phyloP scores from a whole-genome alignment of 2,797 vertebrate species.

The Anomalospiza imberbis region DNA sequence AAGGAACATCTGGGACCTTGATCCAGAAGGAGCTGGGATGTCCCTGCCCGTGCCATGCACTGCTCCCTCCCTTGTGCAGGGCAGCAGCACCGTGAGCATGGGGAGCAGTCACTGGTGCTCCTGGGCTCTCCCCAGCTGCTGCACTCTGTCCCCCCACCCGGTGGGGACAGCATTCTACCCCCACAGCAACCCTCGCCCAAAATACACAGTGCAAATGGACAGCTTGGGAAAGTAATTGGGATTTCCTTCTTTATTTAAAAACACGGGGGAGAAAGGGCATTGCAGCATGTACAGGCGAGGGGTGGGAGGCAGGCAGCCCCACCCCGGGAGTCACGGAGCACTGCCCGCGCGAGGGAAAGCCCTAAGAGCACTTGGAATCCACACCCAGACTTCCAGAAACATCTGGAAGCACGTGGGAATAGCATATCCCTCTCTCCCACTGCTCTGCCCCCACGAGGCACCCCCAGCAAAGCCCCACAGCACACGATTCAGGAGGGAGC shows the following conservation, averaged over 20 bases:
- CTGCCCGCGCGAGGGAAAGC: accelerated
- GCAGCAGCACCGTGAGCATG: not conserved
- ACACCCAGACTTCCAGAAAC: not conserved
- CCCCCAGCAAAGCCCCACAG: not conserved
- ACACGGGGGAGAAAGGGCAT: not conserved
- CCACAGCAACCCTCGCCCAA: not conserved
- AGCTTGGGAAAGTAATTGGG: not conserved
- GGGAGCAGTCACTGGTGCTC: not conserved
- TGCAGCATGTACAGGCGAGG: not conserved
- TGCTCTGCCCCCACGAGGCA: accelerated
- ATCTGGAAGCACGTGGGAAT: not conserved
- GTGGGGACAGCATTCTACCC: not conserved
- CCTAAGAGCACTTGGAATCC: constrained; percentile 47
- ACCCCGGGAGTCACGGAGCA: accelerated
- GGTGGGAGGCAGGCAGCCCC: not conserved
- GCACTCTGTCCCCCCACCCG: not conserved
- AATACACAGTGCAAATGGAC: not conserved
- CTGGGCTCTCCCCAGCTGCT: not conserved
- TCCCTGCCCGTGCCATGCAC: not conserved
- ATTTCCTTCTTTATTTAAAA: constrained; percentile 53
- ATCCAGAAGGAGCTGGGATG: not conserved
- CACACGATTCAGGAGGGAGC: not conserved
- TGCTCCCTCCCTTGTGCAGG: not conserved
- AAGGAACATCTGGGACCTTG: accelerated
- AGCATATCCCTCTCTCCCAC: not conserved